Evolutionary conservation across 2,888 invertebrate genomes (phyloP).

Genomic region (Leucophora obtusa): DNA sequence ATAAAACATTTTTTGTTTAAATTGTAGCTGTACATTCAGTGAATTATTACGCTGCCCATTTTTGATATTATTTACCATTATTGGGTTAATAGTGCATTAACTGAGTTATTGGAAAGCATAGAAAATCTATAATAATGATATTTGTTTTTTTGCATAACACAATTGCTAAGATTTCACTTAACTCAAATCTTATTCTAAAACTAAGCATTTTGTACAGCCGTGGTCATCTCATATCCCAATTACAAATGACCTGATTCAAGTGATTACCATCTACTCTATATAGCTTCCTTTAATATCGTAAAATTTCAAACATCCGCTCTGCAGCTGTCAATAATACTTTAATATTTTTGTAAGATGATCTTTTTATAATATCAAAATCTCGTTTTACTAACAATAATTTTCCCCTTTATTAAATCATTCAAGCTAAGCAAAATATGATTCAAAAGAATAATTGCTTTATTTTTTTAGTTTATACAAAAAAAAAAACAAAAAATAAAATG

Average conservation of each 20-base stretch:
- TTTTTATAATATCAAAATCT: not conserved
- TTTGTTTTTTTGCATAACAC: no score
- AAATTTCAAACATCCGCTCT: not conserved
- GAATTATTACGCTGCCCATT: no score
- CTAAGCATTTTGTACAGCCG: not conserved
- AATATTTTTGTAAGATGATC: not conserved
- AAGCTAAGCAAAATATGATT: not conserved
- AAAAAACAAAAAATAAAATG: not conserved
- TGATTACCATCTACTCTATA: not conserved
- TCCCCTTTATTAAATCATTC: not conserved
- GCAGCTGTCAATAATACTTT: not conserved
- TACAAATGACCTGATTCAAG: not conserved
- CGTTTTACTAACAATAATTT: not conserved
- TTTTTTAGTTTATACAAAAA: not conserved
- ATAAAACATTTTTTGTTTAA: no score
- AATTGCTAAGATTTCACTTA: no score
- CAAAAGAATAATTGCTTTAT: slow-evolving; percentile 1
- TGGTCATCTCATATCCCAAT: not conserved
- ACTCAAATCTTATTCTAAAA: no score
- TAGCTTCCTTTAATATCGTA: not conserved
- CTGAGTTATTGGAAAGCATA: no score
- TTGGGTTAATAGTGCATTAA: no score
- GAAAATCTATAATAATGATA: no score
- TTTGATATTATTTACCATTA: no score
- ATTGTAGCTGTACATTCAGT: no score